These are phyloP conservation scores for Melitaea athalia DNA, from an alignment of 2,888 invertebrate genomes.

Conservation along the genomic window DNA sequence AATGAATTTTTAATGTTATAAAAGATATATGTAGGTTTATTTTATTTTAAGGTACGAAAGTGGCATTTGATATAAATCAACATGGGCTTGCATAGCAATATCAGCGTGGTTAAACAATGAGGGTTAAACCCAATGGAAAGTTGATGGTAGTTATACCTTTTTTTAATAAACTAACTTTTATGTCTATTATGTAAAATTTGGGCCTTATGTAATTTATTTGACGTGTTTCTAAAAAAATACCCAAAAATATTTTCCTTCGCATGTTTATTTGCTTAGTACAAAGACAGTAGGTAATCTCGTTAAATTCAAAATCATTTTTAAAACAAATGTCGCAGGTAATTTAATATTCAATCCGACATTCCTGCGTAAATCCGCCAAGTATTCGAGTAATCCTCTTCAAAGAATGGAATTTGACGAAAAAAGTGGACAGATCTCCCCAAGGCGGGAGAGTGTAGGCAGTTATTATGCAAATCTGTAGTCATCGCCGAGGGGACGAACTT, in stretches of 20 bases:
- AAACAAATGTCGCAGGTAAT: constrained; percentile 45
- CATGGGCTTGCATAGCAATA: too few relatives aligned
- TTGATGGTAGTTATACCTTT: too few relatives aligned
- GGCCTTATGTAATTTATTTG: too few relatives aligned
- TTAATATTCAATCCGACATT: constrained; percentile 45
- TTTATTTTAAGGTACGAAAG: too few relatives aligned
- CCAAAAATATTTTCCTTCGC: not conserved
- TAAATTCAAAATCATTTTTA: constrained; percentile 13
- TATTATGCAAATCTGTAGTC: constrained; percentile 70
- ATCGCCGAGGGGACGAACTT: constrained; percentile 48
- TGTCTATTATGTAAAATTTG: too few relatives aligned
- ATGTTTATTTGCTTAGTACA: not conserved
- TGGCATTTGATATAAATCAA: too few relatives aligned
- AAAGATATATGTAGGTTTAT: too few relatives aligned
- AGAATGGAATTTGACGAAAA: constrained; percentile 68
- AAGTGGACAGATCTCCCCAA: constrained; percentile 51
- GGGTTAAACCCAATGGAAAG: too few relatives aligned
- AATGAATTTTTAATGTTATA: too few relatives aligned
- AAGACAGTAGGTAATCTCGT: not conserved
- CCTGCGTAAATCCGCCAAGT: constrained; percentile 45
- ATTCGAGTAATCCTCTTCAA: constrained; percentile 53
- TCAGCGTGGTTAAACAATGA: too few relatives aligned
- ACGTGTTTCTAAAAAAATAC: not conserved
- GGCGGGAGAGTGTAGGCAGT: constrained; percentile 52
- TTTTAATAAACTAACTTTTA: too few relatives aligned